Base-by-base conservation (phyloP, 2,797 vertebrate species). In the Crocidura indochinensis region DNA sequence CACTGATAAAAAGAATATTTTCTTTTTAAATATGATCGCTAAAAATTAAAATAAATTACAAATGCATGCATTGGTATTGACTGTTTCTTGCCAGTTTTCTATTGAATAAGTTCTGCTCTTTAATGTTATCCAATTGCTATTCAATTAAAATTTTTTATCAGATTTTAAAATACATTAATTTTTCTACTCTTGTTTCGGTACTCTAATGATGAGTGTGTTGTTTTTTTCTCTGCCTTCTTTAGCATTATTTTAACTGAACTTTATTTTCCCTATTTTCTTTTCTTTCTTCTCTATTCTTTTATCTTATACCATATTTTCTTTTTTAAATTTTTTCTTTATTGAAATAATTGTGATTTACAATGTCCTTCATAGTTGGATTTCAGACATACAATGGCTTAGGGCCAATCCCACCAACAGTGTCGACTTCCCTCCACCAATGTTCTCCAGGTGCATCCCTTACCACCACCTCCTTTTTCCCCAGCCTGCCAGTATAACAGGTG, bases 1-100 rank as follows among this genome's bases (percentile, higher is more conserved):
- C 80, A 69, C 0, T 81, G 15, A 6, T 1, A 20, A 20, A 69
- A 44, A 77, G 47, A 26, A 49, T 68, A 11, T 8, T 84, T 81
- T 86, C 9, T 17, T 46, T 68, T 67, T 26, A 72, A 19, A 24
- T 44, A 4, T 62, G 6, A 49, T 26, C 72, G 65, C 80, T 10
- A 85, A 94, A 38, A 80, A 51, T 62, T n/a, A 22, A 76, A 29
- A 71, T 20, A 47, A n/a, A 20, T 47, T 67, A 69, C 46, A 56
- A 29, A 64, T 22, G n/a, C 68, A 47, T 87, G 29, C 72, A 10
- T 26, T 49, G 10, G 56, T 81, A 46, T 73, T 72, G 27, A 8
- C 46, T 20, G 6, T 38, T 83, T 87, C 12, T 77, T 22, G 31
- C 24, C 20, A n/a, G 22, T 77, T 82, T 77, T 74, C 51, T 49